These are phyloP conservation scores for Steatornis caripensis DNA, from an alignment of 2,113 vertebrate species.

Conservation along the genomic window DNA sequence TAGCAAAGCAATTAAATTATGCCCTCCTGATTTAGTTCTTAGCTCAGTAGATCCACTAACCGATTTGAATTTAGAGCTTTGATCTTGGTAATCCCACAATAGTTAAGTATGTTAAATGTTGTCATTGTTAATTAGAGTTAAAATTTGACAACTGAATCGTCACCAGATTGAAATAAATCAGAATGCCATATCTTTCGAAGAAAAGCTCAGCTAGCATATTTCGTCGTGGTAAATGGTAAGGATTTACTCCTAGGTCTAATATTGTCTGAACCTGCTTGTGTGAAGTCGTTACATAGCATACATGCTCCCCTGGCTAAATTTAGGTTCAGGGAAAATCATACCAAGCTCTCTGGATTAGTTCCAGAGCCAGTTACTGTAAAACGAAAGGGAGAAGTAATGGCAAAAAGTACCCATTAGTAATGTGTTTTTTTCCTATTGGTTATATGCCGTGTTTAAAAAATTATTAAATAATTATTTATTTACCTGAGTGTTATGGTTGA, in stretches of 20 bases:
- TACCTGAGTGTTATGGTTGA: neutral
- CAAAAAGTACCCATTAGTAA: neutral
- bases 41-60: neutral
- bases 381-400: neutral
- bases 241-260: neutral
- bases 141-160: neutral
- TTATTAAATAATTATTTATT: neutral
- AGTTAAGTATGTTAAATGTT: neutral
- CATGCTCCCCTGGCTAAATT: slow-evolving; percentile 56
- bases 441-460: neutral
- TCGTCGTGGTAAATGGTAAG: neutral
- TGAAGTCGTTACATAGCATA: slow-evolving; percentile 20
- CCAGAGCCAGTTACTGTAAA: neutral
- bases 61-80: slow-evolving; percentile 36
- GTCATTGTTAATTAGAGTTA: neutral
- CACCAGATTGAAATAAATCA: neutral
- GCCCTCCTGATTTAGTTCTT: slow-evolving; percentile 1
- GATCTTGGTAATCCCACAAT: neutral
- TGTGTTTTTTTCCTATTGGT: neutral
- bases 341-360: slow-evolving; percentile 29
- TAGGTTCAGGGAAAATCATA: slow-evolving; percentile 51
- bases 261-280: slow-evolving; percentile 46
- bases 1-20: slow-evolving; percentile 47
- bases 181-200: neutral
- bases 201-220: neutral